Evolutionary conservation across 1,140 invertebrate genomes (phyloP), one percentile per base, ranked within the genome.

Genomic region (Drosophila subpulchrella): DNA sequence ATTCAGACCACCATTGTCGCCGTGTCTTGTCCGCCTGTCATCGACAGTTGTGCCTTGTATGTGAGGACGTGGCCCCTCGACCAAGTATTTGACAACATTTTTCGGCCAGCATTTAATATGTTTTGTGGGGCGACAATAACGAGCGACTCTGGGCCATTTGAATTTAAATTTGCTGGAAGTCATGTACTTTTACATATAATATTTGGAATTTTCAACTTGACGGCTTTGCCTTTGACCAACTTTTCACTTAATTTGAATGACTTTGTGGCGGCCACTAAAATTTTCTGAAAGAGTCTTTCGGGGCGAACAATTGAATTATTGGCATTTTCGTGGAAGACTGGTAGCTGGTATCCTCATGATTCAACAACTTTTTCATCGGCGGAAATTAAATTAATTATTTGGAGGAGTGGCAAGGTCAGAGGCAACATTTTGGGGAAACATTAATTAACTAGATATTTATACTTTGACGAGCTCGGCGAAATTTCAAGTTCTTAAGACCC

Each of bases 361-460:
- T 60, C 73, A 65, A 61, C 66, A 85, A 84, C 72, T 81, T 85
- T 77, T 73, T 73, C 55, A 55, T 36, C 62, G 51, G 30, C 73
- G 73, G 59, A 84, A 85, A 85, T 84, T 76, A 76, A 75, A 71
- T 82, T 82, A 77, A 88, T 85, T 85, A 85, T 83, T 81, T 79
- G 56, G 48, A 42, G 41, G 17, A 51, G 46, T 20, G 17, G 41
- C 57, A 50, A 46, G 34, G 30, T 30, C 36, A 53, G 11, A 24
- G 34, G 48, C 50, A 36, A 53, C 51, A 55, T 50, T 65, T 57
- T 36, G 60, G 44, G 60, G 42, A 55, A 34, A 47, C 51, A 78
- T 79, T 88, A 83, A 86, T 86, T 83, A 86, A 88, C 82, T 82
- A 81, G 63, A 78, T 79, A 86, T 86, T 86, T 88, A 75, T 82